Conservation (phyloP, 2,888 invertebrate species). For the Plebejus melissa region DNA sequence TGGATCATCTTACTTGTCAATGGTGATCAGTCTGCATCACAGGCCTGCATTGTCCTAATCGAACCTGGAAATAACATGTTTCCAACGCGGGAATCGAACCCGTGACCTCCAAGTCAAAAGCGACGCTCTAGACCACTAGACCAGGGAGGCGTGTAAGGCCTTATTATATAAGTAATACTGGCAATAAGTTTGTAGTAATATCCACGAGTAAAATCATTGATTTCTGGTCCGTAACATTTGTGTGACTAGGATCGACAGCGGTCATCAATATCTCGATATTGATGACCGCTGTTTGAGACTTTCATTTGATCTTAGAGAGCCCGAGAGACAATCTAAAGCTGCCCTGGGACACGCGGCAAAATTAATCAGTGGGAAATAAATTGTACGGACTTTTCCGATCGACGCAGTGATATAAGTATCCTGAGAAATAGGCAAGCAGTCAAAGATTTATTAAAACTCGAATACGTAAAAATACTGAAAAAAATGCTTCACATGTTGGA, state of each 20-base stretch:
- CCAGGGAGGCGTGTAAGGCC: too few species aligned
- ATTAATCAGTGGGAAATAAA: conserved; percentile 8
- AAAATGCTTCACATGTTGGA: not conserved
- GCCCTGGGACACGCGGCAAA: not conserved
- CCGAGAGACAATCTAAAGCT: not conserved
- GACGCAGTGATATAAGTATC: not conserved
- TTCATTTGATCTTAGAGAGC: conserved; percentile 15
- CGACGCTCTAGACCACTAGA: too few species aligned
- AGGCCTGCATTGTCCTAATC: too few species aligned
- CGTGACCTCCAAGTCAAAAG: too few species aligned
- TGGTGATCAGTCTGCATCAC: too few species aligned
- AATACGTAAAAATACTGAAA: not conserved
- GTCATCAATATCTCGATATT: not conserved
- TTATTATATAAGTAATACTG: not conserved
- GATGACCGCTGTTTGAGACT: not conserved
- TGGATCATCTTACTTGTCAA: too few species aligned
- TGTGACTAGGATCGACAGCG: conserved; percentile 11
- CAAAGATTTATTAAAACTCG: not conserved
- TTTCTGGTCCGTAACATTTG: not conserved
- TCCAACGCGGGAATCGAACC: too few species aligned
- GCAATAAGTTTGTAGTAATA: not conserved
- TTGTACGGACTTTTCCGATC: not conserved
- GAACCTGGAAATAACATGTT: too few species aligned
- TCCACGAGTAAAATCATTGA: not conserved
- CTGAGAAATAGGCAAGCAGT: not conserved